Evolutionary conservation across 1,140 invertebrate genomes (phyloP).

Genomic region (Stratiolaelaps scimitus): DNA sequence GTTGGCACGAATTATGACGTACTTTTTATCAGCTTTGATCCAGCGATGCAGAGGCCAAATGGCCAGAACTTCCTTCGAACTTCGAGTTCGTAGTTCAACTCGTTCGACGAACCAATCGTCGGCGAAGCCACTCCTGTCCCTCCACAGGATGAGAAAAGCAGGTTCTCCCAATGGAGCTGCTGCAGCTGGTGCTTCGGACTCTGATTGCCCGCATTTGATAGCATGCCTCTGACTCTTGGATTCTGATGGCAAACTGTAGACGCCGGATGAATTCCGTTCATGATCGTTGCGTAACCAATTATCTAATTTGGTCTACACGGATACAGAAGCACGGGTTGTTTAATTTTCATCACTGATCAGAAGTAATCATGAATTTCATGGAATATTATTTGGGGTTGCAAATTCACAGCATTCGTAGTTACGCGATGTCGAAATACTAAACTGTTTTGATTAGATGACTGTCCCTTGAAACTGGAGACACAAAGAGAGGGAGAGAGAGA

Average conservation of each 20-base stretch:
- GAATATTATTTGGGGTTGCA: no score
- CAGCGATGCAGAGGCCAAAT: slow-evolving; percentile 39
- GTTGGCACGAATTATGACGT: slow-evolving; percentile 39
- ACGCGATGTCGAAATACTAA: no score
- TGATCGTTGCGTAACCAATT: slow-evolving; percentile 42
- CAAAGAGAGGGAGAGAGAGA: no score
- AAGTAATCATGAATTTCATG: no score
- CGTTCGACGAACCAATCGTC: slow-evolving; percentile 44
- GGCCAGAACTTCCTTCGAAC: slow-evolving; percentile 32
- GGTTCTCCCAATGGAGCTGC: slow-evolving; percentile 38
- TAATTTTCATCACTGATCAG: no score
- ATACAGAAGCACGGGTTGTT: no score
- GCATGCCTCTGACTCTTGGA: slow-evolving; percentile 31
- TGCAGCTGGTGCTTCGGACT: not conserved
- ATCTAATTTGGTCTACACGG: slow-evolving; percentile 39
- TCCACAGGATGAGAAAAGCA: slow-evolving; percentile 41
- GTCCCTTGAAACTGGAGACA: no score
- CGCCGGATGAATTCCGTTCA: slow-evolving; percentile 40
- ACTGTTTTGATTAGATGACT: no score
- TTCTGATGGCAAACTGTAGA: slow-evolving; percentile 37
- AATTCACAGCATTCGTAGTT: no score
- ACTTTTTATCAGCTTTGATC: slow-evolving; percentile 41
- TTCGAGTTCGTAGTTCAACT: slow-evolving; percentile 40
- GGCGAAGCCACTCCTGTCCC: slow-evolving; percentile 40
- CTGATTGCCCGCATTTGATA: slow-evolving; percentile 14